Evolutionary conservation across 2,797 vertebrate species (phyloP).

Genomic region (Geotrypetes seraphini): DNA sequence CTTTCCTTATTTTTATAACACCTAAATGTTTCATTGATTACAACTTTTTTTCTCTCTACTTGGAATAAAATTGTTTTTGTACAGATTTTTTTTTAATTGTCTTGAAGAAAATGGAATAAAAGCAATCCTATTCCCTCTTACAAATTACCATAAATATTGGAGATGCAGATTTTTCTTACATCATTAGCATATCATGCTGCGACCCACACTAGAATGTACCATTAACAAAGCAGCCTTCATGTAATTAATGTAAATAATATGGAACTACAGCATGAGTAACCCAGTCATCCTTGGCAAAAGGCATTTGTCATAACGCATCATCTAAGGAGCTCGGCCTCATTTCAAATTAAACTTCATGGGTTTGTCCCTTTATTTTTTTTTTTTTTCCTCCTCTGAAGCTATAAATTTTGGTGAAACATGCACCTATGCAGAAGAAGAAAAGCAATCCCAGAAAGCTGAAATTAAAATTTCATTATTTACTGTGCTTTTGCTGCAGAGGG

Average conservation of each 20-base stretch:
- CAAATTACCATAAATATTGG: conserved; percentile 74
- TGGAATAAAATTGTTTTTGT: conserved; percentile 37
- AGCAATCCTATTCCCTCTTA: conserved; percentile 50
- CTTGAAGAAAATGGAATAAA: conserved; percentile 51
- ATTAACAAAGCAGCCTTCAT: conserved; percentile 73
- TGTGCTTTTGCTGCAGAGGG: conserved; percentile 63
- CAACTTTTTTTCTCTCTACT: conserved; percentile 39
- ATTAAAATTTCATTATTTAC: conserved; percentile 98
- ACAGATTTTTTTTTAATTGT: conserved; percentile 40
- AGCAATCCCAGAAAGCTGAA: conserved; percentile 68
- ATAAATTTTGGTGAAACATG: conserved; percentile 80
- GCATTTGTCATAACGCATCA: conserved; percentile 79
- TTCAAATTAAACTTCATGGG: conserved; percentile 71
- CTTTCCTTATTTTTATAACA: conserved; percentile 36
- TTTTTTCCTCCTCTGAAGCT: conserved; percentile 50
- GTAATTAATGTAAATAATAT: conserved; percentile 86
- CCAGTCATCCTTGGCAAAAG: conserved; percentile 77
- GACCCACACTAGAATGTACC: conserved; percentile 67
- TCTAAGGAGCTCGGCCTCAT: conserved; percentile 55
- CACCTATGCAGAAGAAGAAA: conserved; percentile 64
- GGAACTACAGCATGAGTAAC: conserved; percentile 64
- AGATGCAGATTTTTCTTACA: conserved; percentile 68
- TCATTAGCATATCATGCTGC: conserved; percentile 75
- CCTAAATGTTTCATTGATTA: conserved; percentile 43
- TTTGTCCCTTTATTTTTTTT: conserved; percentile 57